Evolutionary conservation across 2,797 vertebrate species (phyloP).

Genomic region (Pachyuromys duprasi): DNA sequence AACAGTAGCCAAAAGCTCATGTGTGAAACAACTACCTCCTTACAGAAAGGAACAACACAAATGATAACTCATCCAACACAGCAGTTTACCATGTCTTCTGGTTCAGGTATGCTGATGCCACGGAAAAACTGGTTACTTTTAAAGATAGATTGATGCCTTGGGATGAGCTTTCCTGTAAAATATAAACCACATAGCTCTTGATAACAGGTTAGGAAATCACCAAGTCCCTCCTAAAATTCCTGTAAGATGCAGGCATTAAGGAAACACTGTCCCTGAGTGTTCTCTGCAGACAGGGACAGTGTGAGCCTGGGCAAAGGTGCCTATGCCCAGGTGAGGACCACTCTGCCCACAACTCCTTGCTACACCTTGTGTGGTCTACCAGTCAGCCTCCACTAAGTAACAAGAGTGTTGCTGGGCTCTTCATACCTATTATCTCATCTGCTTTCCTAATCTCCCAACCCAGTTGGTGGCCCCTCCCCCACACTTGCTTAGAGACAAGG

Average conservation of each 20-base stretch:
- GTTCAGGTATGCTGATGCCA: slow-evolving; percentile 93
- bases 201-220: not conserved
- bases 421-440: not conserved
- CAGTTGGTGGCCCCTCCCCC: not conserved
- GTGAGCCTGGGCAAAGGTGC: not conserved
- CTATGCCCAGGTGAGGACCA: not conserved
- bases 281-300: not conserved
- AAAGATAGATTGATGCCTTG: slow-evolving; percentile 93
- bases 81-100: slow-evolving; percentile 85
- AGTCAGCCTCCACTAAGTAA: not conserved
- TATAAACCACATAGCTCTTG: slow-evolving; percentile 22
- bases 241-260: not conserved
- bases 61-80: not conserved
- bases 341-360: too few species aligned
- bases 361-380: not conserved
- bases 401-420: not conserved
- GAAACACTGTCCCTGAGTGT: not conserved
- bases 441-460: not conserved
- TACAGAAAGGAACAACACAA: not conserved
- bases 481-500: not conserved
- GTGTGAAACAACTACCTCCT: not conserved
- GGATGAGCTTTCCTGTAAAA: slow-evolving; percentile 92
- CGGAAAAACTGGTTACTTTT: slow-evolving; percentile 93
- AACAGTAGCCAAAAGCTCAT: slow-evolving; percentile 6
- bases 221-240: not conserved